Conservation (phyloP, 2,888 invertebrate genomes). For the Synanthedon vespiformis region DNA sequence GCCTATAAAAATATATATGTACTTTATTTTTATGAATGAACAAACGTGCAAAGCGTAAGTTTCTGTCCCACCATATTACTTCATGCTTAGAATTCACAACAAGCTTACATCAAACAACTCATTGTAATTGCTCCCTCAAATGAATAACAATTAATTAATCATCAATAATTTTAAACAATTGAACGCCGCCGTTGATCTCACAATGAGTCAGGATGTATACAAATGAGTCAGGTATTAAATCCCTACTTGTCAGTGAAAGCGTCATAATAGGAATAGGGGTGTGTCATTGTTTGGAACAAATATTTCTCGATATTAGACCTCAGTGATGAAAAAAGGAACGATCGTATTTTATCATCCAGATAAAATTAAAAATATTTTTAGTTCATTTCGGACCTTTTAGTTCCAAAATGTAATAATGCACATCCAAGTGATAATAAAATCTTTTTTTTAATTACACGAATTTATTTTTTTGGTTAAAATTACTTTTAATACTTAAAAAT, state of each 20-base stretch:
- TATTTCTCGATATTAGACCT: no score
- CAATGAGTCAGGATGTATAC: conserved; percentile 31
- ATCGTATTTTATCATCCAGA: no score
- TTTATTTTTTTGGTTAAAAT: no score
- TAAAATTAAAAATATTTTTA: no score
- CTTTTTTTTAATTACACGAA: no score
- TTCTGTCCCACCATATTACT: conserved; percentile 9
- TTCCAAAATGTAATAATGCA: no score
- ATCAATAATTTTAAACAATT: conserved; percentile 29
- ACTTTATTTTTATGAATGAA: neutral
- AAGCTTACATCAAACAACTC: neutral
- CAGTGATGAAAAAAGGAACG: no score
- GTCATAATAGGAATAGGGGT: conserved; percentile 17
- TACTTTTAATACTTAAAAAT: no score
- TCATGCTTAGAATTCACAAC: neutral
- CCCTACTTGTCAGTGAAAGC: conserved; percentile 8
- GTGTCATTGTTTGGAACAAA: conserved; percentile 35
- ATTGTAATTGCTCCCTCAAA: neutral
- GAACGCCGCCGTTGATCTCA: conserved; percentile 10
- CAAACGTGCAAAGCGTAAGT: conserved; percentile 5
- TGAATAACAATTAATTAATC: conserved; percentile 21
- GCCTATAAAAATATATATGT: no score
- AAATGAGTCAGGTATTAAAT: conserved; percentile 20
- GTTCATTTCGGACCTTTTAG: no score
- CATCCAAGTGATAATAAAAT: no score